Base-by-base conservation (phyloP, 1,140 invertebrate genomes). In the Trichonephila clavata region DNA sequence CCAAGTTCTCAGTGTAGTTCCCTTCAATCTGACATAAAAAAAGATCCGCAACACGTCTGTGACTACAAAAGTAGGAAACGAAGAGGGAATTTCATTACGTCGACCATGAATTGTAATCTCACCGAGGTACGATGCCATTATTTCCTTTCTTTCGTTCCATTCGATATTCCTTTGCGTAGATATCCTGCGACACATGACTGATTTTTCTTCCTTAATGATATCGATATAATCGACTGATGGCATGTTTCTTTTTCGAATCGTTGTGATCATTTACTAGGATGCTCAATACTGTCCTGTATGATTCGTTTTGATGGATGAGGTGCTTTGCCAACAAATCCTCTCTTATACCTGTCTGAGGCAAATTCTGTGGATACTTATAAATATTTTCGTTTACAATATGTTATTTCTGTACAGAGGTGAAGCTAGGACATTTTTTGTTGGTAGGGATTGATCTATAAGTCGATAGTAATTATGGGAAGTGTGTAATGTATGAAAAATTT, bases 151-250 rank as follows among this genome's bases (percentile, higher is more conserved):
- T 18, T 63, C 5, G 13, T 63, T 20, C 61, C 6, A 1, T 63
- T 20, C 21, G 61, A 63, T 63, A 68, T 24, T 68, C 65, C n/a
- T 68, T 10, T 21, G n/a, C 21, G 6, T 68, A n/a, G 65, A 68
- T 68, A 68, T 68, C 6, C 10, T 24, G 21, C 5, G 65, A 68
- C 65, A 68, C 21, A 68, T 24, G n/a, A 10, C 20, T 18, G 21
- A 83, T 83, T 83, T 83, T 43, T 83, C 80, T 83, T 83, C 80
- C 80, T 83, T 83, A 83, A 83, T 83, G 80, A 57, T 83, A 83
- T 83, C 80, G 20, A 43, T 57, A 43, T 83, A n/a, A 83, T 83
- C 80, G 50, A n/a, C 50, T 83, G 50, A 20, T 50, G 80, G 50
- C 80, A 83, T 83, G 80, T 83, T 50, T 83, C n/a, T 16, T 83